Evolutionary conservation across 2,113 vertebrate species (phyloP), one percentile per base, ranked within the genome.

Genomic region (Garra rufa): DNA sequence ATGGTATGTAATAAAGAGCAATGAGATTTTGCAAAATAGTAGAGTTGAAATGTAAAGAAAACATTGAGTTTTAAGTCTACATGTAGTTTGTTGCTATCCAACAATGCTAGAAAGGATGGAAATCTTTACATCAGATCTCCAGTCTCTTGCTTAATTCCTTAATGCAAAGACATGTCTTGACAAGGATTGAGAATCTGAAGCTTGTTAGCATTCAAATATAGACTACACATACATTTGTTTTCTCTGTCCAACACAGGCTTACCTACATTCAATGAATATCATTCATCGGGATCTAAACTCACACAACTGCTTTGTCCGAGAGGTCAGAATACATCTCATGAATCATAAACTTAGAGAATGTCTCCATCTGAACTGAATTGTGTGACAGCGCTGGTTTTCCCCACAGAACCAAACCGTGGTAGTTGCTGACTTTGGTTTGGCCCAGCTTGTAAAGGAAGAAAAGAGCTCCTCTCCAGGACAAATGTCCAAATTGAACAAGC

Each of bases 281-380:
- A 99, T 99, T 91, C 98, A 99, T 88, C 95, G 98, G 0, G 98
- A 99, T 91, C 95, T 99, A 57, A 99, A 99, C 92, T 98, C 98
- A 14, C 93, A 97, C 94, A 99, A 99, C 93, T 99, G 98, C 90
- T 95, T 99, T 1, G 97, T 99, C 76, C 96, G 95, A 70, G 95
- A 99, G 96, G 97, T 97, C 85, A 96, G 92, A 43, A 52, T 28
- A 8, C 61, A 55, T 19, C 43, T 61, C 13, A 24, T 1, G 28
- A 26, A 3, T 75, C 7, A 52, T 34, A 26, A 73, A 67, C 30
- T 6, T 30, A 34, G n/a, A 63, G 46, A 4, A 69, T 52, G 3
- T 44, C 10, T 73, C 11, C 10, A 57, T n/a, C 19, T 10, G 0
- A 19, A 30, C 21, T 48, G 48, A 52, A 26, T 14, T 52, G 74